Conservation (phyloP, 2,888 invertebrate genomes). For the Protodeltote pygarga region DNA sequence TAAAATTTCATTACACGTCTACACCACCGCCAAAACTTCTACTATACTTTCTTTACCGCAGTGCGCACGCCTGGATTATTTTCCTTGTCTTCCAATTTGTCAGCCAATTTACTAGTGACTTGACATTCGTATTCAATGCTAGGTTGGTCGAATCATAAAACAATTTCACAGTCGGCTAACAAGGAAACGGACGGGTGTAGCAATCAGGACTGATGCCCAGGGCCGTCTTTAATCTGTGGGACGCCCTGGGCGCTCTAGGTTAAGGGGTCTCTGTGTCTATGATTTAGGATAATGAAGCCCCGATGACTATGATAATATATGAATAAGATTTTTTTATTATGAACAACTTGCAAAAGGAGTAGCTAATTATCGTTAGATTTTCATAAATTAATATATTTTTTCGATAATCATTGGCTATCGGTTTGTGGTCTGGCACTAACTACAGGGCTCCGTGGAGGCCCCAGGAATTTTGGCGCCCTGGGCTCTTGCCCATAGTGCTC, state of each 20-base stretch:
- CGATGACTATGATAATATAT: too few relatives aligned
- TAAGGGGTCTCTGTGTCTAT: too few relatives aligned
- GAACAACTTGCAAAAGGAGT: too few relatives aligned
- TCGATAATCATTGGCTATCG: too few relatives aligned
- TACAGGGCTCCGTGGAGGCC: too few relatives aligned
- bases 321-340: too few relatives aligned
- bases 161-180: constrained; percentile 66
- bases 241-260: background rate
- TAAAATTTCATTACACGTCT: constrained; percentile 20
- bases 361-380: too few relatives aligned
- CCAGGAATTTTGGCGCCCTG: too few relatives aligned
- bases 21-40: constrained; percentile 1
- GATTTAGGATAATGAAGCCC: too few relatives aligned
- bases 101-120: constrained; percentile 53
- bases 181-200: constrained; percentile 54
- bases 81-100: constrained; percentile 35
- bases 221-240: constrained; percentile 20
- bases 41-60: background rate
- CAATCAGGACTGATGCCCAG: constrained; percentile 23
- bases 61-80: background rate
- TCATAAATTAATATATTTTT: too few relatives aligned
- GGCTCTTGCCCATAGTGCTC: too few relatives aligned
- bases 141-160: constrained; percentile 53
- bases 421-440: too few relatives aligned
- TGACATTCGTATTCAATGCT: constrained; percentile 56